These are phyloP conservation scores for Pithys albifrons DNA, from an alignment of 2,113 vertebrate species.

Conservation along the genomic window DNA sequence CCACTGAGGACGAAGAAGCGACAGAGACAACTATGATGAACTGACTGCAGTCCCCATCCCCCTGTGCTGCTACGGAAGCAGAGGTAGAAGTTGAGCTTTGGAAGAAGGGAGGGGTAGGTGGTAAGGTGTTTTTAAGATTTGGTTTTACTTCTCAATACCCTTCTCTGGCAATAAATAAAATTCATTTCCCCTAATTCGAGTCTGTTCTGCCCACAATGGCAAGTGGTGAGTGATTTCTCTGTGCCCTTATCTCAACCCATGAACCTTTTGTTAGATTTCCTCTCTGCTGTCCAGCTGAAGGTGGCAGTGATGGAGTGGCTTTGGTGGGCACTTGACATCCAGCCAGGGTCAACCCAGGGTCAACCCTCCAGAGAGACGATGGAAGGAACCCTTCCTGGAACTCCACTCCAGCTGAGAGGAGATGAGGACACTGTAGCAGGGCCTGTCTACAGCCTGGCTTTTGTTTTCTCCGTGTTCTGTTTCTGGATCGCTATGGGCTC, in stretches of 20 bases:
- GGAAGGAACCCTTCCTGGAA: not conserved
- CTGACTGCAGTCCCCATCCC: not conserved
- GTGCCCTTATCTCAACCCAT: not conserved
- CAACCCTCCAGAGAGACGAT: not conserved
- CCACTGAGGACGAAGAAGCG: not conserved
- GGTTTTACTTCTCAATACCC: not conserved
- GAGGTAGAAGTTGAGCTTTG: not conserved
- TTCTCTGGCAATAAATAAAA: not conserved
- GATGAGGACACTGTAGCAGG: not conserved
- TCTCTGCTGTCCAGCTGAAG: not conserved
- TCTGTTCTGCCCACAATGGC: not conserved
- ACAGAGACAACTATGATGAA: not conserved
- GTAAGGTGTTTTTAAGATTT: not conserved
- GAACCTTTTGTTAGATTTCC: not conserved
- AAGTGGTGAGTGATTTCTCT: not conserved
- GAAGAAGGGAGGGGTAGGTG: not conserved
- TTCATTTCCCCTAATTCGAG: not conserved
- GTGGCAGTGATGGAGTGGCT: not conserved
- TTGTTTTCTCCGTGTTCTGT: not conserved
- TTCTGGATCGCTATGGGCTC: not conserved
- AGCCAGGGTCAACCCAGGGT: not conserved
- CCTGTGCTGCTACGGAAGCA: not conserved
- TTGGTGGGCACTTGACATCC: not conserved
- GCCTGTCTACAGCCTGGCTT: not conserved
- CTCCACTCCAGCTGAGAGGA: not conserved